phyloP scores from a whole-genome alignment of 2,888 invertebrate species.

The Exephanes ischioxanthus region DNA sequence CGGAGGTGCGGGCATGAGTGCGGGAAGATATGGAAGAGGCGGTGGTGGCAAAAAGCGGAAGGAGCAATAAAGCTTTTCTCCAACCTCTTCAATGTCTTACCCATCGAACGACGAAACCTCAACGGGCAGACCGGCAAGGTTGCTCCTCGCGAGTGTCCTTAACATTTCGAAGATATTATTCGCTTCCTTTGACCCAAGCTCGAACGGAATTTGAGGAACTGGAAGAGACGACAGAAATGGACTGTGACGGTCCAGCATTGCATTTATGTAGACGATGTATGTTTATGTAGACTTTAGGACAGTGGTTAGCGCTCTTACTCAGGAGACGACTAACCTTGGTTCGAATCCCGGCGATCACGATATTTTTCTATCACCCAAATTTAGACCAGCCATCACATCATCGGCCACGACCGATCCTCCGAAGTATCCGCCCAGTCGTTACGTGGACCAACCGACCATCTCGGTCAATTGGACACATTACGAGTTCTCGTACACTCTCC shows the following conservation, averaged over 20 bases:
- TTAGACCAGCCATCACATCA: no score
- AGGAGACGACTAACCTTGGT: no score
- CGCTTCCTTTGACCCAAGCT: not conserved
- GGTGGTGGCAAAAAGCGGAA: constrained; percentile 13
- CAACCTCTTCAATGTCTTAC: not conserved
- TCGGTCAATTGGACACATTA: constrained; percentile 15
- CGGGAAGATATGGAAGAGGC: not conserved
- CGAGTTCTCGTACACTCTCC: constrained; percentile 1
- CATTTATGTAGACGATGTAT: no score
- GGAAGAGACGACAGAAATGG: not conserved
- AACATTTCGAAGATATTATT: constrained; percentile 10
- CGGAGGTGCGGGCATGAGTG: not conserved
- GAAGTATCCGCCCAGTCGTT: no score
- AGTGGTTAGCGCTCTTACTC: no score
- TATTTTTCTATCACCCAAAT: no score
- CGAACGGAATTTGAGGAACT: not conserved
- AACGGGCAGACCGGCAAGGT: not conserved
- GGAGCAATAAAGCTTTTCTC: constrained; percentile 24
- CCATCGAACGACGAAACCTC: not conserved
- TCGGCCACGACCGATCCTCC: no score
- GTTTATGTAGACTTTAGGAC: no score
- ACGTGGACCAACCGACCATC: not conserved
- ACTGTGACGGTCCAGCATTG: no score
- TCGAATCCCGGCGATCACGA: no score
- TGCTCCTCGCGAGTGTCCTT: not conserved